These are phyloP conservation scores for Caranx ignobilis DNA, from an alignment of 2,113 vertebrate species.

Conservation along the genomic window DNA sequence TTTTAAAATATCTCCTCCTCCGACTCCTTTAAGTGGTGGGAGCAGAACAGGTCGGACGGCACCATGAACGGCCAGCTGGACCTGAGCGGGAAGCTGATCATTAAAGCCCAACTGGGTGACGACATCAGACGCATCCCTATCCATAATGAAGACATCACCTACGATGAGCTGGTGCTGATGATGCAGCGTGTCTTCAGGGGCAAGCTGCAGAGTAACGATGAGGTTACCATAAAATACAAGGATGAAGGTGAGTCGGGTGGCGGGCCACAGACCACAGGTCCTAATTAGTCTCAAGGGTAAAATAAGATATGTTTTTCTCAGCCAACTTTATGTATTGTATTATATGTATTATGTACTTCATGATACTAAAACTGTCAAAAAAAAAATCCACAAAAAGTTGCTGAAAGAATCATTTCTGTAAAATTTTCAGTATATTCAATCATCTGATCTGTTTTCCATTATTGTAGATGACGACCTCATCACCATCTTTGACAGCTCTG, in stretches of 20 bases:
- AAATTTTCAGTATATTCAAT: background rate
- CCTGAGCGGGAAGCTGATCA: conserved; percentile 98
- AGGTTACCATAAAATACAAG: conserved; percentile 99
- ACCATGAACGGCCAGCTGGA: conserved; percentile 99
- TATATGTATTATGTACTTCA: too few relatives aligned
- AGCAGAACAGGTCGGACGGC: conserved; percentile 77
- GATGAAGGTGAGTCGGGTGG: conserved; percentile 90
- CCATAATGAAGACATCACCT: conserved; percentile 99
- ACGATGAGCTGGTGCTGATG: conserved; percentile 98
- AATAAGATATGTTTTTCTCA: background rate
- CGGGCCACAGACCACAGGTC: too few relatives aligned
- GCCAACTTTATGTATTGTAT: background rate
- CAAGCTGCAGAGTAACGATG: conserved; percentile 96
- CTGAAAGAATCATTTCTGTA: too few relatives aligned
- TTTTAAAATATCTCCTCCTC: background rate
- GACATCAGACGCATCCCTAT: conserved; percentile 99
- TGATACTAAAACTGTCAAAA: too few relatives aligned
- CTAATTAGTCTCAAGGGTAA: background rate
- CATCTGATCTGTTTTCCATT: conserved; percentile 18
- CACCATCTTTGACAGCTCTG: conserved; percentile 99
- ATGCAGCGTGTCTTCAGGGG: conserved; percentile 99
- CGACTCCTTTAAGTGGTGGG: conserved; percentile 68
- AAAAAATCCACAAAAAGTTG: too few relatives aligned
- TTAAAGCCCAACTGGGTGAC: conserved; percentile 98
- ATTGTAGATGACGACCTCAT: conserved; percentile 97